Conservation (phyloP, 2,113 vertebrate species). For the Brachirus orientalis region DNA sequence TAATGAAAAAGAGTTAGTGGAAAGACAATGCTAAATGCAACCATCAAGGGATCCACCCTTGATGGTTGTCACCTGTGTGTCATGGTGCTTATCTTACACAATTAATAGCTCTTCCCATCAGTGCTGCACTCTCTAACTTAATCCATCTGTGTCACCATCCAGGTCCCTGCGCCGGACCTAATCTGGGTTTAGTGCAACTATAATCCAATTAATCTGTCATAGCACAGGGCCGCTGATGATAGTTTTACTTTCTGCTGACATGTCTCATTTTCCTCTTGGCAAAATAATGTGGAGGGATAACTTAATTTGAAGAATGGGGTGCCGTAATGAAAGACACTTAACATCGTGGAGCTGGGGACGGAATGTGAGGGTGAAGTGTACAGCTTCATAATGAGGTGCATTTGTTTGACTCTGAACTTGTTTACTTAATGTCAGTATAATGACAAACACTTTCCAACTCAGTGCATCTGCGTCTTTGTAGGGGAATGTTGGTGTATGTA, state of each 20-base stretch:
- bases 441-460: neutral
- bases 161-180: constrained; percentile 63
- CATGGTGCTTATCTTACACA: constrained; percentile 36
- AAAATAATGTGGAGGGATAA: constrained; percentile 66
- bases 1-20: constrained; percentile 29
- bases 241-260: constrained; percentile 75
- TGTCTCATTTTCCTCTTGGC: constrained; percentile 58
- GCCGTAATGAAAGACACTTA: constrained; percentile 68
- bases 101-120: constrained; percentile 59
- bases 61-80: constrained; percentile 42
- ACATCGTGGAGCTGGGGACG: constrained; percentile 22
- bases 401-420: constrained; percentile 12
- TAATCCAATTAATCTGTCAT: constrained; percentile 79
- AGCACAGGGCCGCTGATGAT: constrained; percentile 48
- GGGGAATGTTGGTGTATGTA: constrained; percentile 12
- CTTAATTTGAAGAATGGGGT: constrained; percentile 62
- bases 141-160: constrained; percentile 73
- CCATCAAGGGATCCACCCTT: constrained; percentile 11
- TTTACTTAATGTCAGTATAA: constrained; percentile 15
- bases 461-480: constrained; percentile 6
- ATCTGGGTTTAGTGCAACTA: constrained; percentile 72
- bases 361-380: neutral
- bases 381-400: constrained; percentile 29
- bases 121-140: constrained; percentile 57
- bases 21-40: constrained; percentile 25